Conservation (phyloP, 2,797 vertebrate species). For the Meriones psammophilus region DNA sequence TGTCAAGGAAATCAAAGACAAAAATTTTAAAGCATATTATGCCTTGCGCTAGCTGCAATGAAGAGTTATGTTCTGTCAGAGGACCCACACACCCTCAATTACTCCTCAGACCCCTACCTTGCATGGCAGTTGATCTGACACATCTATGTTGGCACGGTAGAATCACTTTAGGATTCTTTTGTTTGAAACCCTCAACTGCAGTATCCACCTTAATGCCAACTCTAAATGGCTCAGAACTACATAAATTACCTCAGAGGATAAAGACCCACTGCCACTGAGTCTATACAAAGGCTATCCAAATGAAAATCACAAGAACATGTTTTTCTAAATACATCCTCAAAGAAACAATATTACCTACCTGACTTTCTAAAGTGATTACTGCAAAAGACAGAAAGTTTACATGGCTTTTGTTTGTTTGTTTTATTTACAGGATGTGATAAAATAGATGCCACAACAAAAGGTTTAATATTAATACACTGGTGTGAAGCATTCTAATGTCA, state of each 20-base stretch:
- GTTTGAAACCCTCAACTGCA: neutral
- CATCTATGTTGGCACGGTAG: neutral
- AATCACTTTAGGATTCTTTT: neutral
- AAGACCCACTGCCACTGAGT: neutral
- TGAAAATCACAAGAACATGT: constrained; percentile 28
- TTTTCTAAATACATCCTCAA: neutral
- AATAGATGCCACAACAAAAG: neutral
- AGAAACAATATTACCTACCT: neutral
- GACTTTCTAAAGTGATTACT: neutral
- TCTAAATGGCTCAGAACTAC: constrained; percentile 55
- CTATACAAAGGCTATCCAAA: constrained; percentile 10
- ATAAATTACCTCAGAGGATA: constrained; percentile 28
- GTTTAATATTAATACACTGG: neutral
- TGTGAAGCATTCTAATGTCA: constrained; percentile 8
- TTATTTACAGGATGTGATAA: neutral
- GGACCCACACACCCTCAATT: neutral
- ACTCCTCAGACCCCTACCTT: neutral
- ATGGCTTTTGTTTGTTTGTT: neutral
- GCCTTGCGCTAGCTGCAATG: neutral
- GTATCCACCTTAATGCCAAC: constrained; percentile 8
- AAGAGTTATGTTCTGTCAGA: neutral
- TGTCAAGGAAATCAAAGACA: constrained; percentile 21
- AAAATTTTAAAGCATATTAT: neutral
- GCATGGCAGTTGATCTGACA: neutral
- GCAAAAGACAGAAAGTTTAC: constrained; percentile 1